These are phyloP conservation scores for Tetramorium parvispinum DNA, from an alignment of 1,140 invertebrate genomes.

Conservation along the genomic window DNA sequence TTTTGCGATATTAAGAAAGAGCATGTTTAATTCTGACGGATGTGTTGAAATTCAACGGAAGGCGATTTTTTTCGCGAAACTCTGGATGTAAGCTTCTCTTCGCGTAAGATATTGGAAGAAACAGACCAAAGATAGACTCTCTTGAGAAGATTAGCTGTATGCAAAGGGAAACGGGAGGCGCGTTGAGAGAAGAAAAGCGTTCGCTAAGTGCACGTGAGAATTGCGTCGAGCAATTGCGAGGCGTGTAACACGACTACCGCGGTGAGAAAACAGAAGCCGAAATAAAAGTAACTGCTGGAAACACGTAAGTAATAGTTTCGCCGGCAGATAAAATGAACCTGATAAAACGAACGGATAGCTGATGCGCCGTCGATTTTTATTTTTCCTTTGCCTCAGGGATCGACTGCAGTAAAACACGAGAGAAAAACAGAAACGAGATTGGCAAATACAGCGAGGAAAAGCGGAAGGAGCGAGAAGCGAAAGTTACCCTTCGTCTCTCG, in stretches of 20 bases:
- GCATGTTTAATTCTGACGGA: neutral
- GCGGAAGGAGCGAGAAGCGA: neutral
- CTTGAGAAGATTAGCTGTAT: constrained; percentile 71
- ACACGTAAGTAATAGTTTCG: constrained; percentile 71
- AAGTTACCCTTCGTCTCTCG: constrained; percentile 6
- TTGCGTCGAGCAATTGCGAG: constrained; percentile 6
- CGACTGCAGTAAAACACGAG: constrained; percentile 28
- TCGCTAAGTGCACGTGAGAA: constrained; percentile 55
- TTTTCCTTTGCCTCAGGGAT: constrained; percentile 61
- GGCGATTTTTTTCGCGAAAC: constrained; percentile 4
- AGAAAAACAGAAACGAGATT: constrained; percentile 1
- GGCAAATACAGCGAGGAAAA: constrained; percentile 12
- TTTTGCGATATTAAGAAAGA: neutral
- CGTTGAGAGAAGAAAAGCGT: constrained; percentile 18
- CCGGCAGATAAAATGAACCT: constrained; percentile 52
- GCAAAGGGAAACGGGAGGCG: constrained; percentile 53
- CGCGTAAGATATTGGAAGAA: neutral
- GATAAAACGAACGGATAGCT: constrained; percentile 73
- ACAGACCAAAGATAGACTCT: constrained; percentile 51
- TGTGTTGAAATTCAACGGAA: neutral
- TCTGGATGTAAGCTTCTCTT: constrained; percentile 30
- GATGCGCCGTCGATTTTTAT: constrained; percentile 70
- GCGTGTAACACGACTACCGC: neutral
- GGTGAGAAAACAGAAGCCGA: neutral
- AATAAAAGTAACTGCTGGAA: constrained; percentile 50